A percentile compares a stretch with the other conserved stretches of the same genome.
Conservation (phyloP, 2,797 vertebrate genomes). For the Ctenosaura bakeri region DNA sequence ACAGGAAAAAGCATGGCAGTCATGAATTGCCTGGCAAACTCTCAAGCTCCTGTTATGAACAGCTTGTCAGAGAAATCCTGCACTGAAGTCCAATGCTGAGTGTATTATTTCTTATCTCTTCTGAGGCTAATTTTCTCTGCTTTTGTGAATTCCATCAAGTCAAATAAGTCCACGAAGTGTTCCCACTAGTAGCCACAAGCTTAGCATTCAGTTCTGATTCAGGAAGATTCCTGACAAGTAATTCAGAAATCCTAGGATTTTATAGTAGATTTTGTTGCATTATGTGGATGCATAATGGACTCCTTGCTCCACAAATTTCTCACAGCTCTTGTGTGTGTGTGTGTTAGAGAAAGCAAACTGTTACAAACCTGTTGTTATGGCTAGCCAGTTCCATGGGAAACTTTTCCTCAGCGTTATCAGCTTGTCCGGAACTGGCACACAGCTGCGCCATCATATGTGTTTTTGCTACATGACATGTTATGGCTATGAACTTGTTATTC, state of each 20-base stretch:
- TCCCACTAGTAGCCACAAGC: not conserved
- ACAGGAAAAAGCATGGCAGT: constrained; percentile 5
- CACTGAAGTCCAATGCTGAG: not conserved
- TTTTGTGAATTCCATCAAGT: not conserved
- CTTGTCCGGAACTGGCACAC: too few relatives aligned
- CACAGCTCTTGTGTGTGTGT: too few relatives aligned
- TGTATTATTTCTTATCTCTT: not conserved
- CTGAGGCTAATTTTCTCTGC: not conserved
- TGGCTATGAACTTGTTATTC: too few relatives aligned
- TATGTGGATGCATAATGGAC: too few relatives aligned
- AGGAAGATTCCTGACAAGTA: not conserved
- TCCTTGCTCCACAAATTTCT: too few relatives aligned
- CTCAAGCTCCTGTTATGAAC: not conserved
- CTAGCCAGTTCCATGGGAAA: too few relatives aligned
- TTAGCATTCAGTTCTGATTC: constrained; percentile 4
- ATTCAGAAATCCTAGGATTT: not conserved
- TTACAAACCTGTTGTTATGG: too few relatives aligned
- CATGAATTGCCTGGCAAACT: constrained; percentile 3
- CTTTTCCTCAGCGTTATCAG: too few relatives aligned
- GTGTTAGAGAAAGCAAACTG: too few relatives aligned
- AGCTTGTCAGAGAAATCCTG: constrained; percentile 8
- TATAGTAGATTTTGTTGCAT: not conserved
- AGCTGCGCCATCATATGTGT: too few relatives aligned
- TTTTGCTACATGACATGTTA: too few relatives aligned
- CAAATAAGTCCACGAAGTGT: constrained; percentile 3